A percentile compares a stretch with the other conserved stretches of the same genome.
phyloP scores from a whole-genome alignment of 2,113 vertebrate species.

The Oceanodroma tethys region DNA sequence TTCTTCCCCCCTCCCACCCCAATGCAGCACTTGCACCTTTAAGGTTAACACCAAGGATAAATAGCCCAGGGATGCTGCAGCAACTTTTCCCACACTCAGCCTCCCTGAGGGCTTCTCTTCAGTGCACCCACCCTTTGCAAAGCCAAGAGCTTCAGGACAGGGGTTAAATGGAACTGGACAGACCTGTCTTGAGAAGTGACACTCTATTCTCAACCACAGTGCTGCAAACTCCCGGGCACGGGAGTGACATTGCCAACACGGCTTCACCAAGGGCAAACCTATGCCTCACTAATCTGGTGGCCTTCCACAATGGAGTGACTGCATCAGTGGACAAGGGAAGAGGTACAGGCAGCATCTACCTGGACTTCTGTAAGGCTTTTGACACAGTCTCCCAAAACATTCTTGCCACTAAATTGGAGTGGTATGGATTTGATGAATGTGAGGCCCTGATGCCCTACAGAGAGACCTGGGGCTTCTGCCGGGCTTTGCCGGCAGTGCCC shows the following conservation, averaged over 20 bases:
- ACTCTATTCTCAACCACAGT: rapidly evolving
- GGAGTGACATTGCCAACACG: not conserved
- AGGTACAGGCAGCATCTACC: not conserved
- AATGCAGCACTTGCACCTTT: not conserved
- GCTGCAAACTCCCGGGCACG: not conserved
- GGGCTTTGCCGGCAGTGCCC: not conserved
- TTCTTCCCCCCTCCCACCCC: not conserved
- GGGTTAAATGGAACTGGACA: not conserved
- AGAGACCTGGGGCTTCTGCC: not conserved
- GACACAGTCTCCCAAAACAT: not conserved
- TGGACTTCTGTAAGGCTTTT: too few species aligned
- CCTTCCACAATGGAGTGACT: not conserved
- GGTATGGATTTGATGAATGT: not conserved
- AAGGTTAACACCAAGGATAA: not conserved
- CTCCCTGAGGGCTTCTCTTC: not conserved
- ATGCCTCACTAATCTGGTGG: rapidly evolving
- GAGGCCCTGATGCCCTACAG: not conserved
- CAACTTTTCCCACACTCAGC: rapidly evolving
- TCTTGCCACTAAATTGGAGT: not conserved
- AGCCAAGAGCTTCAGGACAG: not conserved
- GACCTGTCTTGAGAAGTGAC: not conserved
- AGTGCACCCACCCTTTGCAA: not conserved
- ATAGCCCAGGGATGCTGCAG: not conserved
- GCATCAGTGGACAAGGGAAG: too few species aligned
- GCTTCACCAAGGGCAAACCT: not conserved